A percentile compares a stretch with the other conserved stretches of the same genome.
These are phyloP conservation scores for Poicephalus meyeri DNA, from an alignment of 2,113 vertebrate genomes.

Conservation along the genomic window DNA sequence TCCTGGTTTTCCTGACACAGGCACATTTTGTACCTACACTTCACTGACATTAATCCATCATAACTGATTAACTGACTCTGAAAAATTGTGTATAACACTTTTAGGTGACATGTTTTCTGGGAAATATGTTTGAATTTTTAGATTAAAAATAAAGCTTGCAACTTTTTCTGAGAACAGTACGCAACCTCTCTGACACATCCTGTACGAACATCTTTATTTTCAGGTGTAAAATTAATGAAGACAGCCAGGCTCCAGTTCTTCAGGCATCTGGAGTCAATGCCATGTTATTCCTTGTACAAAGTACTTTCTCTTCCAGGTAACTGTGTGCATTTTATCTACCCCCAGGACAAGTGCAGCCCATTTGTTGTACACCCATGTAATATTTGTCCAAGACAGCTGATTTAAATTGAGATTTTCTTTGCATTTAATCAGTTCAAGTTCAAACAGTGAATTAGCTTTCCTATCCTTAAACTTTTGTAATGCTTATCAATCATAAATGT, in stretches of 20 bases:
- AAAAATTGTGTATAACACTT: neutral
- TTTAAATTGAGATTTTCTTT: neutral
- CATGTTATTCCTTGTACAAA: slow-evolving; percentile 60
- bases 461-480: neutral
- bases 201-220: slow-evolving; percentile 4
- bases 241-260: neutral
- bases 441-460: neutral
- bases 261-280: slow-evolving; percentile 67
- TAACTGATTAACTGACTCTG: neutral
- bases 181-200: neutral
- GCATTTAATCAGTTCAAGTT: neutral
- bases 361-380: neutral
- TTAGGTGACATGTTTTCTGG: neutral
- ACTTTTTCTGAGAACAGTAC: neutral
- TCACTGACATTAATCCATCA: neutral
- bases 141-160: neutral
- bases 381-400: neutral
- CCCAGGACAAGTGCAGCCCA: neutral
- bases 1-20: neutral
- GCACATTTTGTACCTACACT: neutral
- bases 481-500: neutral
- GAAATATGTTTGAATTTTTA: neutral
- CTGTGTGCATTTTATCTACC: neutral
- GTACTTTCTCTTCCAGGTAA: slow-evolving; percentile 61
- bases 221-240: slow-evolving; percentile 49